These are phyloP conservation scores for Carassius auratus DNA, from an alignment of 2,113 vertebrate species.

Conservation along the genomic window DNA sequence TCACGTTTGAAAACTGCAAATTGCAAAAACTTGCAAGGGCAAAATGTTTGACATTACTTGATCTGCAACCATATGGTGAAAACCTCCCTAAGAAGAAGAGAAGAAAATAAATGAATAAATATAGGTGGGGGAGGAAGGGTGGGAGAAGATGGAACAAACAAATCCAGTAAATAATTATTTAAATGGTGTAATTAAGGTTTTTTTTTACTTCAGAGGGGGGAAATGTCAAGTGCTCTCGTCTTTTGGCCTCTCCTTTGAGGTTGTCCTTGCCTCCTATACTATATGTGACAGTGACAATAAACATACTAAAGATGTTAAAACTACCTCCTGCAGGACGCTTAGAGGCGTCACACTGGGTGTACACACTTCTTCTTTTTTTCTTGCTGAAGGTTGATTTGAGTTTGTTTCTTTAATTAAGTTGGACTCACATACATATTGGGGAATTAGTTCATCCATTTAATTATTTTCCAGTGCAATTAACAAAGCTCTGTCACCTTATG, in stretches of 20 bases:
- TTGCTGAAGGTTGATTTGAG: constrained; percentile 71
- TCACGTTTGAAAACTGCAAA: constrained; percentile 99
- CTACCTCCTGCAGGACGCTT: constrained; percentile 66
- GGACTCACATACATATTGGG: constrained; percentile 49
- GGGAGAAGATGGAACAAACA: constrained; percentile 65
- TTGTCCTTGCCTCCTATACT: constrained; percentile 74
- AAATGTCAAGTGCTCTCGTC: constrained; percentile 58
- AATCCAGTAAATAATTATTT: constrained; percentile 79
- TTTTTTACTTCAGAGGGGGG: too few species aligned
- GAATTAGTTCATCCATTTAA: constrained; percentile 49
- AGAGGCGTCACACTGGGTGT: constrained; percentile 75
- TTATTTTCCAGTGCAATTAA: constrained; percentile 59
- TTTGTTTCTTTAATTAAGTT: constrained; percentile 70
- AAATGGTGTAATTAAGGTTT: constrained; percentile 71
- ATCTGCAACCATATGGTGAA: constrained; percentile 93
- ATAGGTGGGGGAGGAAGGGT: too few species aligned
- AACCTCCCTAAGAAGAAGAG: constrained; percentile 54
- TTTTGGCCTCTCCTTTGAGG: constrained; percentile 66
- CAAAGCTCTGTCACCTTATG: too few species aligned
- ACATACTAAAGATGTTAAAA: constrained; percentile 76
- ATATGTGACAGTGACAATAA: constrained; percentile 72
- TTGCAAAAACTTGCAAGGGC: constrained; percentile 99
- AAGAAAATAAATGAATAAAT: constrained; percentile 60
- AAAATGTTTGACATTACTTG: constrained; percentile 99
- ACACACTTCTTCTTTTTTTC: constrained; percentile 66